Base-by-base conservation (phyloP, 1,140 invertebrate species). In the Brachionus rubens region DNA sequence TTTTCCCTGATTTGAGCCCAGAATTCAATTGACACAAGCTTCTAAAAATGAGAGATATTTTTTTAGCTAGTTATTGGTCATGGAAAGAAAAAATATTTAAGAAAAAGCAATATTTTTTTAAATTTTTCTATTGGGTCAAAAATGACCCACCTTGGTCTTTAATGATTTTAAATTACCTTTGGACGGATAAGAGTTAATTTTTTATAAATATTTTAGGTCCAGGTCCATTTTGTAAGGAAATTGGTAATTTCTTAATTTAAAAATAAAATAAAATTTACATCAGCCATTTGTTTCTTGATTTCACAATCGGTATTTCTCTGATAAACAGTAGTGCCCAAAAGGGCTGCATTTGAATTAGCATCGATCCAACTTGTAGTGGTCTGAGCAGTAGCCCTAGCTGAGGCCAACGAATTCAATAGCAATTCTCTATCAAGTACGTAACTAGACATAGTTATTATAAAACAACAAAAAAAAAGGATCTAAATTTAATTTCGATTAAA, bases 371-470 rank as follows among this genome's bases (percentile, higher is more conserved):
- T 19, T 40, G 68, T 14, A 12, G 33, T 41, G 46, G 68, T 50
- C 28, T 48, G 43, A 30, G n/a, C 19, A 24, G 68, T 41, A 40
- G 7, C 46, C 6, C 46, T 33, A 28, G 68, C 46, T 48, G 46
- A 50, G 46, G 30, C 33, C 12, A 72, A 26, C 2, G 68, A 72
- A 72, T 72, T 72, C 16, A 72, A 33, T 0, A 72, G 46, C 33
- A 50, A 54, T 16, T 72, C 68, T 50, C 68, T 48, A 54, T 72
- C 68, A 36, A 72, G 46, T 19, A 72, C 33, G 46, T 72, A 72
- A 54, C 68, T 72, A 50, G 68, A 72, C 68, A 72, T 72, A 40
- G 40, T 43, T 48, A n/a, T 50, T 3, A 4, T 5, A 5, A 26
- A 50, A 5, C 24, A n/a, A 70, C 26, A 47, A 28, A 26, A 30